phyloP scores from a whole-genome alignment of 2,888 invertebrate species.

The Cataglyphis cursor region DNA sequence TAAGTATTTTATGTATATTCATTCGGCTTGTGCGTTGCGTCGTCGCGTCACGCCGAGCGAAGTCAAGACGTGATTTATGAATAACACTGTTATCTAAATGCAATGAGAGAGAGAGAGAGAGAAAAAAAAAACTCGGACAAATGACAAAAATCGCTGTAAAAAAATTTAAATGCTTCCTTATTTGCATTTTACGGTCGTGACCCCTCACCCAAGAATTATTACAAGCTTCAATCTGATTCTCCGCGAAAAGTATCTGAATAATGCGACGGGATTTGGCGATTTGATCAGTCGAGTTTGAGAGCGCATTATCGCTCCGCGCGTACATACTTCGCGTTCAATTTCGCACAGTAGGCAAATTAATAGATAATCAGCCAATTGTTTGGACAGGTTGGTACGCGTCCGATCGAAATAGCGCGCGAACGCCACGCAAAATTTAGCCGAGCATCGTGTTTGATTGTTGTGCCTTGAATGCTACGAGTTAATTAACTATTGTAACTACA shows the following conservation, averaged over 20 bases:
- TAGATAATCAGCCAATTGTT: conserved; percentile 55
- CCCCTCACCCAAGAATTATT: conserved; percentile 62
- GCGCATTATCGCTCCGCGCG: conserved; percentile 34
- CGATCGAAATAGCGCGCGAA: conserved; percentile 48
- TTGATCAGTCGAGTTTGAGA: conserved; percentile 32
- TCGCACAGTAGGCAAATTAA: conserved; percentile 54
- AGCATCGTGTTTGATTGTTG: conserved; percentile 51
- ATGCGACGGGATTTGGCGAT: conserved; percentile 34
- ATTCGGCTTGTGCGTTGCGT: conserved; percentile 65
- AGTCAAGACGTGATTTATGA: conserved; percentile 75
- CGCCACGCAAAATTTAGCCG: conserved; percentile 47
- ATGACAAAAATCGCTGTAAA: conserved; percentile 61
- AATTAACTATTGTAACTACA: conserved; percentile 52
- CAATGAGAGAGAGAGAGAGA: conserved; percentile 12
- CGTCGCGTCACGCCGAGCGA: conserved; percentile 56
- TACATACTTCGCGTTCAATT: conserved; percentile 54
- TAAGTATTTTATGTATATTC: conserved; percentile 72
- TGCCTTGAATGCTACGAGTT: conserved; percentile 52
- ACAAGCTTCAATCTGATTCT: conserved; percentile 54
- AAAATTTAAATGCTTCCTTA: conserved; percentile 64
- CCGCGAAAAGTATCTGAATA: conserved; percentile 41
- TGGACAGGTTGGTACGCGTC: conserved; percentile 46
- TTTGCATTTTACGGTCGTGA: conserved; percentile 62
- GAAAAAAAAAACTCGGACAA: conserved; percentile 30
- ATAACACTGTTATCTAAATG: conserved; percentile 54